Base-by-base conservation (phyloP, 2,888 invertebrate genomes). In the Sinohyriopsis cumingii region DNA sequence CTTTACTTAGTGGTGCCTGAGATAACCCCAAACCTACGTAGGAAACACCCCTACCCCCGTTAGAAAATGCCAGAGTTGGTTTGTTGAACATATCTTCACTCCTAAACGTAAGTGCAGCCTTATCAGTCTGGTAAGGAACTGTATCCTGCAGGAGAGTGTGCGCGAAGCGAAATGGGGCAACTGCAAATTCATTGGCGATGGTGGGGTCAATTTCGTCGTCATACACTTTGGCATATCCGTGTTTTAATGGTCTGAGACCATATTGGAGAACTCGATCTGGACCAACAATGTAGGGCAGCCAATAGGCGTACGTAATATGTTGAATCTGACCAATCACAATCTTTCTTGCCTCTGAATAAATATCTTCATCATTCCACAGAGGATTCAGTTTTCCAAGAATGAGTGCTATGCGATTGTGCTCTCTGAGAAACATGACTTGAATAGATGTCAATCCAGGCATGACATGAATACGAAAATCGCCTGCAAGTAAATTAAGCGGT, bases 111-210 rank as follows among this genome's bases (percentile, higher is more conserved):
- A 45, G 45, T 45, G 45, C 45, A 12, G 12, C 45, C 12, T 45
- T 45, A 1, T 45, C 45, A 45, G 9, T 45, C 45, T 12, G 45
- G 12, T 45, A 45, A 45, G 45, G 45, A 45, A 45, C 45, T 45
- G 45, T 45, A 45, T 45, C 45, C 12, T 12, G 99, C 97, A 71
- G 99, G 91, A 0, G 97, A 0, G 97, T 95, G 90, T 99, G 99
- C 0, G 99, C 99, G 88, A 99, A 89, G 81, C 98, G 92, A 63
- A 99, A 92, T 0, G 98, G 99, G 12, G 98, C 98, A 0, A 98
- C 97, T 0, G 98, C 98, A 89, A 99, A 99, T 19, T 95, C 96
- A 88, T 99, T 99, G 3, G 76, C 65, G 25, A 80, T 68, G 24
- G 95, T 93, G 0, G 98, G 95, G 88, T 98, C 94, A 0, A 95